Conservation (phyloP, 2,888 invertebrate species). For the Liopterus haemorrhoidalis region DNA sequence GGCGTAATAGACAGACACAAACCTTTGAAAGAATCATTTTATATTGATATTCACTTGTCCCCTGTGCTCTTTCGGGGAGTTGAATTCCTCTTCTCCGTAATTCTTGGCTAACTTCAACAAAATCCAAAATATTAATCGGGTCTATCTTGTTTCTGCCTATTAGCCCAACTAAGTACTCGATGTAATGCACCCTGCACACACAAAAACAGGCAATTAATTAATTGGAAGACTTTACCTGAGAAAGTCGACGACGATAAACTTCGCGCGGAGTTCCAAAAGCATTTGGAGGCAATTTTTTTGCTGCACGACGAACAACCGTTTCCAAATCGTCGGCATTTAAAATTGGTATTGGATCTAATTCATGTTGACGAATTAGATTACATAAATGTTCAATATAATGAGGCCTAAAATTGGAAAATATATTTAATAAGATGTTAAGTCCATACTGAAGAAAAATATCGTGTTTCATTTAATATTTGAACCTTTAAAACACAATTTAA, state of each 20-base stretch:
- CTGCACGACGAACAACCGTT: constrained; percentile 69
- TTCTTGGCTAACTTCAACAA: constrained; percentile 81
- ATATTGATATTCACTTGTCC: constrained; percentile 79
- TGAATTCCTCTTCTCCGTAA: constrained; percentile 77
- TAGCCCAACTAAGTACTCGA: constrained; percentile 87
- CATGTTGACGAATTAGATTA: constrained; percentile 62
- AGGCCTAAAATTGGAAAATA: constrained; percentile 68
- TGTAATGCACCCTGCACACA: constrained; percentile 80
- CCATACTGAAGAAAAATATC: too few species aligned
- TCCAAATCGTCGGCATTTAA: constrained; percentile 76
- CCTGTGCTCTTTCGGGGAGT: constrained; percentile 73
- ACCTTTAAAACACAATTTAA: too few species aligned
- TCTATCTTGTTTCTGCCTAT: constrained; percentile 80
- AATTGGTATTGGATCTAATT: constrained; percentile 71
- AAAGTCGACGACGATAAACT: constrained; percentile 57
- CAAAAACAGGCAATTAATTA: constrained; percentile 29
- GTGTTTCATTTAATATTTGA: too few species aligned
- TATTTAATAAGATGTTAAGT: too few species aligned
- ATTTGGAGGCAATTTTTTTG: constrained; percentile 66
- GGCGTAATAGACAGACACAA: constrained; percentile 40
- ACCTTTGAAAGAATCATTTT: too few species aligned
- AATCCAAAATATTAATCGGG: constrained; percentile 81
- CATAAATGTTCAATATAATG: constrained; percentile 90
- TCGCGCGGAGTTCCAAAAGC: constrained; percentile 68
- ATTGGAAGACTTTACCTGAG: constrained; percentile 53